Percentiles rank a stretch among this genome's conserved stretches.
Evolutionary conservation across 1,140 invertebrate species (phyloP).

Genomic region (Leucophenga varia): DNA sequence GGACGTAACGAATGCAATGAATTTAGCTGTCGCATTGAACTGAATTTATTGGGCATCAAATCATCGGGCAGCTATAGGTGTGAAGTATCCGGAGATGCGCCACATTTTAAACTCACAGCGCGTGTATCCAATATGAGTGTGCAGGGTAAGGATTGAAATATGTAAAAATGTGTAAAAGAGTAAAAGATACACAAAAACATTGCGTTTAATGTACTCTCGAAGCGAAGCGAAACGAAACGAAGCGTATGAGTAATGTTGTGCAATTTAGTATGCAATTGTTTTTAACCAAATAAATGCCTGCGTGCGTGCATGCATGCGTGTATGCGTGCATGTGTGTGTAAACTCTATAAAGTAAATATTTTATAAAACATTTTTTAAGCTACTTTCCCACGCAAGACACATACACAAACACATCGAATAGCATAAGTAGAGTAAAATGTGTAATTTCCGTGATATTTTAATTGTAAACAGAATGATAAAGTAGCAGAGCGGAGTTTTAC

Average conservation of each 20-base stretch:
- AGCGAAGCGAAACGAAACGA: not conserved
- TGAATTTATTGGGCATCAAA: slow-evolving; percentile 60
- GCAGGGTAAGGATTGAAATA: slow-evolving; percentile 61
- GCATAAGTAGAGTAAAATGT: slow-evolving; percentile 53
- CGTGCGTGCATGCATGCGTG: not conserved
- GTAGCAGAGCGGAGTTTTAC: too few relatives aligned
- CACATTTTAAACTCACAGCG: slow-evolving; percentile 63
- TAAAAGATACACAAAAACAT: too few relatives aligned
- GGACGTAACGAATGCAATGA: slow-evolving; percentile 66
- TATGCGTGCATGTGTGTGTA: too few relatives aligned
- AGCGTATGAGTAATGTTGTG: slow-evolving; percentile 14
- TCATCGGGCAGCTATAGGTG: slow-evolving; percentile 63
- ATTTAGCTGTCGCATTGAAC: slow-evolving; percentile 58
- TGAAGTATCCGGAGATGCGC: slow-evolving; percentile 67
- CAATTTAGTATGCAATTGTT: slow-evolving; percentile 21
- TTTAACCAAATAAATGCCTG: slow-evolving; percentile 32
- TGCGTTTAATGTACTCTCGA: not conserved
- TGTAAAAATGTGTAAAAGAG: slow-evolving; percentile 16
- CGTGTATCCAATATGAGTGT: slow-evolving; percentile 65
- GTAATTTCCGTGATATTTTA: slow-evolving; percentile 54
- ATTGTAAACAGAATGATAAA: slow-evolving; percentile 40
- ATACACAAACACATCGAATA: slow-evolving; percentile 22
- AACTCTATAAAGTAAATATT: slow-evolving; percentile 34
- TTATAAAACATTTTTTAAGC: slow-evolving; percentile 13
- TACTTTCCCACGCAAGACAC: not conserved